These are phyloP conservation scores for Corythoichthys intestinalis DNA, from an alignment of 2,113 vertebrate genomes.

Conservation along the genomic window DNA sequence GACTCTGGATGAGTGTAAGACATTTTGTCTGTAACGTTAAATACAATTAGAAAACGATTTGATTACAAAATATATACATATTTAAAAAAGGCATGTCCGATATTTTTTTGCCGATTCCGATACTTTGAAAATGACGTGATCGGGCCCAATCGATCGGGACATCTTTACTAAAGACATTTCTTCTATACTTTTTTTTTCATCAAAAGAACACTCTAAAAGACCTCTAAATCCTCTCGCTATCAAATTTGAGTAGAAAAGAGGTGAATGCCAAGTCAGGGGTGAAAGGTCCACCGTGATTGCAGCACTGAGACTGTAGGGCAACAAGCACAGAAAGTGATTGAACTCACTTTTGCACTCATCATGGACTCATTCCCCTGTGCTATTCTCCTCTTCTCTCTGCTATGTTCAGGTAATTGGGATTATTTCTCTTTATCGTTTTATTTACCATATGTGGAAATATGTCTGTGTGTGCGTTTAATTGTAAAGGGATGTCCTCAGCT, in stretches of 20 bases:
- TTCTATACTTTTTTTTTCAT: neutral
- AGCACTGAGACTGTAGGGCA: constrained; percentile 17
- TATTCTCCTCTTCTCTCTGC: constrained; percentile 48
- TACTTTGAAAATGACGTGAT: too few species aligned
- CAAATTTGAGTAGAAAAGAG: constrained; percentile 33
- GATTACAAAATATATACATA: too few species aligned
- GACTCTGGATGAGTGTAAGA: too few species aligned
- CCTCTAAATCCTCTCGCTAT: neutral
- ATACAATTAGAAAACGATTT: too few species aligned
- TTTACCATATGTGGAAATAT: neutral
- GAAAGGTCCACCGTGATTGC: constrained; percentile 41
- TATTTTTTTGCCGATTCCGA: too few species aligned
- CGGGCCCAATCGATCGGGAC: too few species aligned
- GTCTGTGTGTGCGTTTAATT: neutral
- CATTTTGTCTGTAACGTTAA: too few species aligned
- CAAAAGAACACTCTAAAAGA: neutral
- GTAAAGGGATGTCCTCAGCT: neutral
- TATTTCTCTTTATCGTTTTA: neutral
- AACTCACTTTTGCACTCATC: constrained; percentile 34
- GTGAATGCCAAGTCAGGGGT: constrained; percentile 29
- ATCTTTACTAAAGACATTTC: too few species aligned
- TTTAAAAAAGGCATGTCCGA: too few species aligned
- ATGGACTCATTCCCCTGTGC: constrained; percentile 50
- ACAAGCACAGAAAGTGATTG: constrained; percentile 7
- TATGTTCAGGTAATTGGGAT: constrained; percentile 53